phyloP scores from a whole-genome alignment of 2,888 invertebrate species.

The Agriotes lineatus region DNA sequence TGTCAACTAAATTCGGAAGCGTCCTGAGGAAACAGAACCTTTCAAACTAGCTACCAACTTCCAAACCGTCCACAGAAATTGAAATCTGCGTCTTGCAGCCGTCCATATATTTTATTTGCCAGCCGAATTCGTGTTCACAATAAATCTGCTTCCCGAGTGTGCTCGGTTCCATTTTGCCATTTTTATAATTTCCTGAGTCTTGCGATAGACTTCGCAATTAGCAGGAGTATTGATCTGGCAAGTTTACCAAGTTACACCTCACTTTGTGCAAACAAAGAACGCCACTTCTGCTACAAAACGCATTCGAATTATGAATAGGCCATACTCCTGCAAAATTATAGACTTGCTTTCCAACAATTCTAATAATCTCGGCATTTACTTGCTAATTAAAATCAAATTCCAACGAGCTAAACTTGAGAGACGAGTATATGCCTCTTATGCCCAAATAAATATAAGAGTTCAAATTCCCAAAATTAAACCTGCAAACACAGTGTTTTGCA shows the following conservation, averaged over 20 bases:
- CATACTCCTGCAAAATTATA: too few relatives aligned
- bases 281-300: not conserved
- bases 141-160: too few relatives aligned
- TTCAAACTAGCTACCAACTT: constrained; percentile 17
- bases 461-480: too few relatives aligned
- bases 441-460: too few relatives aligned
- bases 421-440: too few relatives aligned
- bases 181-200: too few relatives aligned
- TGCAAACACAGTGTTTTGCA: too few relatives aligned
- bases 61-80: constrained; percentile 9
- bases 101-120: constrained; percentile 14
- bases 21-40: constrained; percentile 20
- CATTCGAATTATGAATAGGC: not conserved
- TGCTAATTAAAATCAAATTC: too few relatives aligned
- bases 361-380: too few relatives aligned
- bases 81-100: constrained; percentile 10
- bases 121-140: constrained; percentile 1
- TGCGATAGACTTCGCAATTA: not conserved
- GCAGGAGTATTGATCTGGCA: not conserved
- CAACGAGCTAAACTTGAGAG: too few relatives aligned
- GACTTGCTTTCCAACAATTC: too few relatives aligned
- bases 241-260: not conserved
- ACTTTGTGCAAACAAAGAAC: constrained; percentile 1
- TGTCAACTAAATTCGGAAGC: constrained; percentile 45
- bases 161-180: too few relatives aligned